Evolutionary conservation across 2,797 vertebrate species (phyloP), one percentile per base, ranked within the genome.

Genomic region (Molossus alvarezi): DNA sequence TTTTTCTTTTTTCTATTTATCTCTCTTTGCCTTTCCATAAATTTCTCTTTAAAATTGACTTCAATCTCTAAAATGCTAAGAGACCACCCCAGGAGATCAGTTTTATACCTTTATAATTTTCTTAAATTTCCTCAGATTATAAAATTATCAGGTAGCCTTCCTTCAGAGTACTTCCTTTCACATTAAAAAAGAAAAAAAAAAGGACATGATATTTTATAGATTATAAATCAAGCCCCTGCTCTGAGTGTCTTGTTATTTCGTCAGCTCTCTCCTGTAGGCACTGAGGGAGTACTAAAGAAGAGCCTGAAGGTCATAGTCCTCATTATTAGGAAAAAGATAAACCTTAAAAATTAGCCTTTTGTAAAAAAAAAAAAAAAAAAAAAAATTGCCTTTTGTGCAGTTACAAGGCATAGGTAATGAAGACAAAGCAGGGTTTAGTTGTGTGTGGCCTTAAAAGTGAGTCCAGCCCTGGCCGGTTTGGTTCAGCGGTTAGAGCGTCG

Each of bases 1-100:
- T 72, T 62, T 77, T 88, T 33, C 8, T 65, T 84, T 94, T 65
- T 64, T 45, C 41, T 21, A 9, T 69, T 82, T 92, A 53, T 64
- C 15, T 62, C 33, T 80, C 55, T 71, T 60, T 89, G 4, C 10
- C 64, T 77, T 96, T 93, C 57, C 71, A 73, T 75, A 73, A 41
- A 90, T 93, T 72, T 95, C n/a, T 62, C 21, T 94, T 89, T 64
- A 65, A n/a, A 85, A 81, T 75, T 86, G 60, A 94, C 48, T 94
- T 85, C 5, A 45, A 14, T 72, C 20, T 65, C 25, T 57, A 90
- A 92, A 85, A 95, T 85, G n/a, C 48, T 96, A 73, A 93, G 21
- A 88, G 51, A 60, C 9, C 15, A 71, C 11, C 62, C 41, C 6
- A 91, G 94, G 67, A 84, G 37, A 69, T 85, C 29, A 69, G 13